Conservation (phyloP, 2,888 invertebrate species). For the Leptopilina syphax region DNA sequence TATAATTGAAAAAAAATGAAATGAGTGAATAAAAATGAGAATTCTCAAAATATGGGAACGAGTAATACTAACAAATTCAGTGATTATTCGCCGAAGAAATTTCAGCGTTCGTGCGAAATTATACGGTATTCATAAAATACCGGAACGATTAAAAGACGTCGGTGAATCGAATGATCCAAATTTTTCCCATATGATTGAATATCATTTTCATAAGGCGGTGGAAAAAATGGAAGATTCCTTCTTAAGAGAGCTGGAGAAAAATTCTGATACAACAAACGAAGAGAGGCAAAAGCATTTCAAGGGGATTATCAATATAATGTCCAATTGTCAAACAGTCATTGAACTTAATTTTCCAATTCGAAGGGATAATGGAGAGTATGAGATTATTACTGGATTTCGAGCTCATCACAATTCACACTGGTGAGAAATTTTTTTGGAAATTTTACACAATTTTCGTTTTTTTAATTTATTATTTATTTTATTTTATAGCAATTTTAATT, state of each 20-base stretch:
- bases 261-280: slow-evolving; percentile 78
- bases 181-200: slow-evolving; percentile 83
- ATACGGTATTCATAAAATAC: slow-evolving; percentile 69
- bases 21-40: no score
- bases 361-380: slow-evolving; percentile 84
- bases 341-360: slow-evolving; percentile 85
- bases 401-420: slow-evolving; percentile 87
- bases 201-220: slow-evolving; percentile 82
- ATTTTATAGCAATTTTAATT: not conserved
- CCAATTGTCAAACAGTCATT: slow-evolving; percentile 83
- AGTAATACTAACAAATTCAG: not conserved
- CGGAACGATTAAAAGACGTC: slow-evolving; percentile 72
- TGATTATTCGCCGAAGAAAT: not conserved
- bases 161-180: slow-evolving; percentile 77
- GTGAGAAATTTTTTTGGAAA: slow-evolving; percentile 54
- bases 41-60: not conserved
- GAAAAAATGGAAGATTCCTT: slow-evolving; percentile 43
- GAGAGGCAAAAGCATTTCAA: slow-evolving; percentile 81
- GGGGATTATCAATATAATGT: slow-evolving; percentile 83
- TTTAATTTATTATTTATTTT: not conserved
- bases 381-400: slow-evolving; percentile 84
- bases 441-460: not conserved
- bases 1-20: no score
- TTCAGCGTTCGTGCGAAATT: not conserved
- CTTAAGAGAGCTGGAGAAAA: slow-evolving; percentile 48